Conservation (phyloP, 1,140 invertebrate species). For the Drosophila arizonae region DNA sequence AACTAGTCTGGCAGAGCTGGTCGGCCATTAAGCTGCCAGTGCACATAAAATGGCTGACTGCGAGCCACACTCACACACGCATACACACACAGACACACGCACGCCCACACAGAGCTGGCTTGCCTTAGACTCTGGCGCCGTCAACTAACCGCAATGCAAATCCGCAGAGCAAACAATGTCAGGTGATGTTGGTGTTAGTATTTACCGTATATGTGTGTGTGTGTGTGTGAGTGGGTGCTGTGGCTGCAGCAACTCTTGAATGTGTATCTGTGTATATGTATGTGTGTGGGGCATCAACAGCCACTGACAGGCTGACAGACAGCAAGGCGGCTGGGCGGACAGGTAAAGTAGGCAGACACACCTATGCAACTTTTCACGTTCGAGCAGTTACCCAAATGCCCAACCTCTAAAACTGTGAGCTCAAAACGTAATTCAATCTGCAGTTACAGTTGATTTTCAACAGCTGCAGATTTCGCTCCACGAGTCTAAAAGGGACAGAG, state of each 20-base stretch:
- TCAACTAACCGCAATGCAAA: constrained; percentile 80
- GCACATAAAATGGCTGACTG: constrained; percentile 48
- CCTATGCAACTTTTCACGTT: constrained; percentile 67
- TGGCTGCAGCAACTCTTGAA: not conserved
- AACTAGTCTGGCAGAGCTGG: constrained; percentile 9
- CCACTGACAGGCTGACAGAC: constrained; percentile 66
- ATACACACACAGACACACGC: constrained; percentile 6
- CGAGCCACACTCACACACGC: constrained; percentile 34
- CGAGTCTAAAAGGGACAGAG: not conserved
- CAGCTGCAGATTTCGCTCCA: constrained; percentile 36
- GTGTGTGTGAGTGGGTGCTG: constrained; percentile 13
- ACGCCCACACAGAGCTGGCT: constrained; percentile 15
- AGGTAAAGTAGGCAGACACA: constrained; percentile 14
- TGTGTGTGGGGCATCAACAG: constrained; percentile 39
- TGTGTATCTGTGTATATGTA: constrained; percentile 6
- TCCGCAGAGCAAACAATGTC: constrained; percentile 80
- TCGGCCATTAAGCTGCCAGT: constrained; percentile 51
- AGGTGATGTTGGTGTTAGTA: constrained; percentile 63
- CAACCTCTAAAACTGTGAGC: constrained; percentile 1
- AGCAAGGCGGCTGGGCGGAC: constrained; percentile 39
- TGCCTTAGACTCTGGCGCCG: constrained; percentile 66
- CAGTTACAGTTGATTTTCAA: constrained; percentile 72
- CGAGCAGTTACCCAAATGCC: constrained; percentile 3
- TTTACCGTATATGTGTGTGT: not conserved
- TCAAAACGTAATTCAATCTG: constrained; percentile 73